Conservation (phyloP, 2,113 vertebrate species). For the cattle (Bos taurus) region DNA sequence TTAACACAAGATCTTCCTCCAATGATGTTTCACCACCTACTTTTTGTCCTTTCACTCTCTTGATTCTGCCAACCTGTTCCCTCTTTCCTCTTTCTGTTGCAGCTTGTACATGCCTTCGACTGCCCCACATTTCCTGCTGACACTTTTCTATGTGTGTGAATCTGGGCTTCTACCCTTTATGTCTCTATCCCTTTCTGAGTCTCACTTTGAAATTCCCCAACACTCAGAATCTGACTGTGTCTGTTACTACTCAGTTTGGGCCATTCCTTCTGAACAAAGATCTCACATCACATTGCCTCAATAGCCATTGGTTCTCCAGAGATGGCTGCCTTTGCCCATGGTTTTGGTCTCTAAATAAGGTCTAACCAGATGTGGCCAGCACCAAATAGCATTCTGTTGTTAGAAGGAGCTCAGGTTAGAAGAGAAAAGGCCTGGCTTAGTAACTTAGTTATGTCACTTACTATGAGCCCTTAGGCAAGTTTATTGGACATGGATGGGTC, state of each 20-base stretch:
- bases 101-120: not conserved
- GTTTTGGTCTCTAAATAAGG: not conserved
- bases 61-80: not conserved
- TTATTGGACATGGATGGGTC: not conserved
- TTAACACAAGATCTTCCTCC: no score
- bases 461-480: not conserved
- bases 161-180: not conserved
- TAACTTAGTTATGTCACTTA: not conserved
- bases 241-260: not conserved
- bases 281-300: not conserved
- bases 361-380: not conserved
- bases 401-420: not conserved
- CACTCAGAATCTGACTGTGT: not conserved
- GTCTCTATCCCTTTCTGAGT: not conserved
- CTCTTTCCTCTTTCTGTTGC: not conserved
- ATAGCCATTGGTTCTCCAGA: not conserved
- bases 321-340: not conserved
- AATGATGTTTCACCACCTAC: fast-evolving
- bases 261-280: not conserved
- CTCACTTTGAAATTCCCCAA: not conserved
- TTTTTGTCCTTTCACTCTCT: not conserved
- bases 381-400: not conserved
- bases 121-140: not conserved
- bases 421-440: not conserved
- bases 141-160: not conserved